Conservation (phyloP, 2,797 vertebrate genomes). For the Triplophysa bombifrons region DNA sequence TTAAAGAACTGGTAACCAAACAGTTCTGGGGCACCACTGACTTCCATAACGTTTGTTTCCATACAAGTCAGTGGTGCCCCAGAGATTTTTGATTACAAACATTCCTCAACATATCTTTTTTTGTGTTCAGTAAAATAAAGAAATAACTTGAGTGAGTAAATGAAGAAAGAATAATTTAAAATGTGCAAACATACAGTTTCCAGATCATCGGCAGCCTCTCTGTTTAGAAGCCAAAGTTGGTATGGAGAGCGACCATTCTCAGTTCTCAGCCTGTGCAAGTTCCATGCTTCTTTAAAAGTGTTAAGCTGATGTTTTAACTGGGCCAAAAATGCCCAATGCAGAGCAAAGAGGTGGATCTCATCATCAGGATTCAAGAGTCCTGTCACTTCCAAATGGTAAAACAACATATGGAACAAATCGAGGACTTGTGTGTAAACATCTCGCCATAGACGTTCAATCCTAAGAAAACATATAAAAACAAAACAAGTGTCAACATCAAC, state of each 20-base stretch:
- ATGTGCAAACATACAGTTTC: conserved; percentile 23
- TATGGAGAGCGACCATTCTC: conserved; percentile 23
- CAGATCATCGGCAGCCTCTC: conserved; percentile 9
- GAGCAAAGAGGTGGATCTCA: conserved; percentile 22
- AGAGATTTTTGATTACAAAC: too few species aligned
- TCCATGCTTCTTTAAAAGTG: conserved; percentile 35
- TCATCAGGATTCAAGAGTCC: conserved; percentile 15
- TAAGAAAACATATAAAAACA: conserved; percentile 7
- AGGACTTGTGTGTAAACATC: conserved; percentile 40
- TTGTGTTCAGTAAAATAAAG: too few species aligned
- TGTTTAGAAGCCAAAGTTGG: conserved; percentile 32
- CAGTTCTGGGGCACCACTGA: too few species aligned
- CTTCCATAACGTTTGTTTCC: too few species aligned
- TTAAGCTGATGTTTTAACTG: conserved; percentile 28
- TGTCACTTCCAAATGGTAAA: conserved; percentile 14
- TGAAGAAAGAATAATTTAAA: conserved; percentile 5
- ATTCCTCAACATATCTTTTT: too few species aligned
- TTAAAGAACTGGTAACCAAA: too few species aligned
- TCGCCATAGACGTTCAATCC: conserved; percentile 36
- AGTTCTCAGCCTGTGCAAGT: conserved; percentile 27
- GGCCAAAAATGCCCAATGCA: conserved; percentile 32
- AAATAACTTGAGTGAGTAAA: conserved; percentile 9
- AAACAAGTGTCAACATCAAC: neutral
- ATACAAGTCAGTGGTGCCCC: too few species aligned
- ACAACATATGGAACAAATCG: conserved; percentile 23